Evolutionary conservation across 2,113 vertebrate genomes (phyloP).

Genomic region (Shinisaurus crocodilurus): DNA sequence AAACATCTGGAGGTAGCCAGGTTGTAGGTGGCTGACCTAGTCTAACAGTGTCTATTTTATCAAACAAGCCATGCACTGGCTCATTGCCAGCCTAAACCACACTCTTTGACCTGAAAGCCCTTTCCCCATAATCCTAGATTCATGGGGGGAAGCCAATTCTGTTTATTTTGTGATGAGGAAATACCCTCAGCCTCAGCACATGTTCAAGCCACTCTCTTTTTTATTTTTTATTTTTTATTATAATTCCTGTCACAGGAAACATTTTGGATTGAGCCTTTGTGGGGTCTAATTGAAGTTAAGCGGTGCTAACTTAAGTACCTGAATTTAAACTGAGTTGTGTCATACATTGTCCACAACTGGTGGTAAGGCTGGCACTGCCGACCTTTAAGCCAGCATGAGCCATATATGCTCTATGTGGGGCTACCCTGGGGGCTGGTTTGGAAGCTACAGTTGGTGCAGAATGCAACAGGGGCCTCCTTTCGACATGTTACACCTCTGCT

Average conservation of each 20-base stretch:
- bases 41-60: background rate
- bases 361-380: background rate
- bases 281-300: background rate
- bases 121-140: background rate
- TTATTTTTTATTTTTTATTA: background rate
- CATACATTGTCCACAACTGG: background rate
- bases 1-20: no score
- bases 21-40: no score
- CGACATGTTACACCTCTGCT: no score
- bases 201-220: background rate
- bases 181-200: no score
- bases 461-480: no score
- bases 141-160: no score
- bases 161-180: background rate
- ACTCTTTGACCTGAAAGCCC: background rate
- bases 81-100: no score
- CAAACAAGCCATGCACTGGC: background rate
- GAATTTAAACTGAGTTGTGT: background rate
- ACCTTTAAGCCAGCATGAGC: background rate
- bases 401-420: background rate
- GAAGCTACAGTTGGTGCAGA: no score
- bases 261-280: background rate
- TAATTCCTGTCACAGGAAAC: background rate
- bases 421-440: no score
- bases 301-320: background rate